Evolutionary conservation across 37 sponge, comb jelly and placozoan species (phyloP), one percentile per base, ranked within the genome.

Genomic region (Corticium candelabrum): DNA sequence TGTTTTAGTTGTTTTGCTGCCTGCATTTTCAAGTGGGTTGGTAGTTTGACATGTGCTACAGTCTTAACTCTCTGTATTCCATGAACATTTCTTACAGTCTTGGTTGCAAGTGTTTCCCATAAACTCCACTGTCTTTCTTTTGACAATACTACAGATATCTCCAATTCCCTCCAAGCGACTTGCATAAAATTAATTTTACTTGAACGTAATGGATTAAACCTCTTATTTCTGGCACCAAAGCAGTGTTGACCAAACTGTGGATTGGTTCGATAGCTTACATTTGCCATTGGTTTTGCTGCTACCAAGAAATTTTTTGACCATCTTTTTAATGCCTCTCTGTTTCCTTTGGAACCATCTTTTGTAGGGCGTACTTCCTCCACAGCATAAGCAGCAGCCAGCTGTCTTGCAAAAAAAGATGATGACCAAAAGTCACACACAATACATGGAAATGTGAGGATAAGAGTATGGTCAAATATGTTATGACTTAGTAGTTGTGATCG

Each of bases 361-460:
- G n/a, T n/a, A n/a, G n/a, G n/a, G 11, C 62, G 62, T 21, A 21
- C 21, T 81, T 92, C 89, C 41, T 87, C 41, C 40, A 77, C 40
- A 11, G 71, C 40, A 72, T 92, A 92, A 5, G 82, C 80, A 30
- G 87, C 82, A 7, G 80, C 39, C 41, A 92, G 68, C 72, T 88
- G 89, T 38, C 83, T 82, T 1, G 84, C 50, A 71, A 92, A 88
- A 37, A 92, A 78, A 38, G 84, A 86, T 0, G 89, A 84, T 0
- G 93, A 92, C 93, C 93, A 92, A 68, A 68, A 92, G 78, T 92
- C 93, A 33, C 80, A 78, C 5, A 88, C 81, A 2, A 92, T 69
- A 30, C 80, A 67, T 27, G 93, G 85, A 35, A 88, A 92, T 0
- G 87, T 83, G 7, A 92, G 77, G 7, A 88, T 80, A 0, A 92